Evolutionary conservation across 2,888 invertebrate species (phyloP).

Genomic region (Scaeva pyrastri): DNA sequence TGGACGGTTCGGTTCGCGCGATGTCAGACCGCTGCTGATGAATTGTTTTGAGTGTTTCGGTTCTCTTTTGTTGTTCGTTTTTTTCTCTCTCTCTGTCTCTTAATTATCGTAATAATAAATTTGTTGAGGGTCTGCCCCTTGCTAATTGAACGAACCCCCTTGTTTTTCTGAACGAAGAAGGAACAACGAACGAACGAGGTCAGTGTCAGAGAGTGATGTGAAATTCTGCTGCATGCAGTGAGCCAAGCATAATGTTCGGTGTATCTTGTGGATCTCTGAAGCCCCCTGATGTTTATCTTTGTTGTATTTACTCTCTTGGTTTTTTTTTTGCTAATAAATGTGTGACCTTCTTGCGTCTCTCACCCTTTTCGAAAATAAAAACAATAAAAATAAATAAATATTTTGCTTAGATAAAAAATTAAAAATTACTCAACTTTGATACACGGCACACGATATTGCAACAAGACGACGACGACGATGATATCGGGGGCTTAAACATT

Average conservation of each 20-base stretch:
- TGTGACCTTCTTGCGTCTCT: constrained; percentile 55
- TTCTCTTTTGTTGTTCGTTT: not conserved
- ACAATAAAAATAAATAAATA: not conserved
- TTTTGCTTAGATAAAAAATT: constrained; percentile 6
- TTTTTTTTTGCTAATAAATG: constrained; percentile 9
- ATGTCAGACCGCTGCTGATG: constrained; percentile 25
- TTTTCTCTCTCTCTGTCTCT: not conserved
- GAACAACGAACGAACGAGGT: constrained; percentile 72
- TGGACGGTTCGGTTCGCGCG: constrained; percentile 59
- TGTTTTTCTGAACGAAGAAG: constrained; percentile 11
- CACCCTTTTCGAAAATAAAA: no score
- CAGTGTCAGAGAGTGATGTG: constrained; percentile 54
- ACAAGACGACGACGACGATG: no score
- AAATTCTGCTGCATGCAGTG: not conserved
- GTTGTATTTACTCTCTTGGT: constrained; percentile 35
- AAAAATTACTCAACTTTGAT: constrained; percentile 13
- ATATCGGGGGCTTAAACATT: not conserved
- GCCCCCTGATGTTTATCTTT: constrained; percentile 40
- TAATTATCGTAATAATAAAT: constrained; percentile 12
- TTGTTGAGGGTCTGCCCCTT: constrained; percentile 19
- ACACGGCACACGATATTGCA: not conserved
- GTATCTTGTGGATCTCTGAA: constrained; percentile 46
- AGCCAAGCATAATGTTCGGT: constrained; percentile 7
- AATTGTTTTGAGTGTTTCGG: constrained; percentile 5
- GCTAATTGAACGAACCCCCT: constrained; percentile 61